Percentiles rank a stretch among this genome's conserved stretches.
These are phyloP conservation scores for Malacosoma neustria DNA, from an alignment of 2,888 invertebrate genomes.

Conservation along the genomic window DNA sequence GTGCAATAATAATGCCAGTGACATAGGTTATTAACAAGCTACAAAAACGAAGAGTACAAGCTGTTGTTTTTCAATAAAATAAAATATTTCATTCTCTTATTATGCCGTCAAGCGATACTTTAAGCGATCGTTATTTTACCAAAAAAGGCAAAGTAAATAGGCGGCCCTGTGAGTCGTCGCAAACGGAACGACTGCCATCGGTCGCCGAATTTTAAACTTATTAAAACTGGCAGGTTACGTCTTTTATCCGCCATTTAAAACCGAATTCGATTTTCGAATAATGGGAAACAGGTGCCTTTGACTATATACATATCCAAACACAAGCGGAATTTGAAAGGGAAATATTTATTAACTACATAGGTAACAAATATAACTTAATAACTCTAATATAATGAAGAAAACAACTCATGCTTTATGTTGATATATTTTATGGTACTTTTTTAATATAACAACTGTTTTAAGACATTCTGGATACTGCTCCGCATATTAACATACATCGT, in stretches of 20 bases:
- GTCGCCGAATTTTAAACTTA: not conserved
- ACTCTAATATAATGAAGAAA: no score
- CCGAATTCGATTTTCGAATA: not conserved
- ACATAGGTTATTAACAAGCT: not conserved
- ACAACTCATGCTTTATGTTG: no score
- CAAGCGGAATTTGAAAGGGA: no score
- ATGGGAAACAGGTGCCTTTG: not conserved
- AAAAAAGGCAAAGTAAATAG: conserved; percentile 4
- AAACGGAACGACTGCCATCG: not conserved
- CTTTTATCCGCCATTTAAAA: not conserved
- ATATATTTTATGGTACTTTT: no score
- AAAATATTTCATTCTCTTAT: not conserved
- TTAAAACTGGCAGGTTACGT: not conserved
- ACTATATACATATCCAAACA: no score
- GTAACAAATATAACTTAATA: no score
- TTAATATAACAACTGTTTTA: no score
- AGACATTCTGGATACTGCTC: no score
- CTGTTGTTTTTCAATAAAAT: not conserved
- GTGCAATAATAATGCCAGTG: no score
- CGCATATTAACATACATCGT: no score
- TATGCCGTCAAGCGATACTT: not conserved
- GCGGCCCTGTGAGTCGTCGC: not conserved
- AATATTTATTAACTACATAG: no score
- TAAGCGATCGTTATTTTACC: conserved; percentile 3
- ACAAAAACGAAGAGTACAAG: not conserved